phyloP scores from a whole-genome alignment of 2,888 invertebrate species.

The Phengaris arion region DNA sequence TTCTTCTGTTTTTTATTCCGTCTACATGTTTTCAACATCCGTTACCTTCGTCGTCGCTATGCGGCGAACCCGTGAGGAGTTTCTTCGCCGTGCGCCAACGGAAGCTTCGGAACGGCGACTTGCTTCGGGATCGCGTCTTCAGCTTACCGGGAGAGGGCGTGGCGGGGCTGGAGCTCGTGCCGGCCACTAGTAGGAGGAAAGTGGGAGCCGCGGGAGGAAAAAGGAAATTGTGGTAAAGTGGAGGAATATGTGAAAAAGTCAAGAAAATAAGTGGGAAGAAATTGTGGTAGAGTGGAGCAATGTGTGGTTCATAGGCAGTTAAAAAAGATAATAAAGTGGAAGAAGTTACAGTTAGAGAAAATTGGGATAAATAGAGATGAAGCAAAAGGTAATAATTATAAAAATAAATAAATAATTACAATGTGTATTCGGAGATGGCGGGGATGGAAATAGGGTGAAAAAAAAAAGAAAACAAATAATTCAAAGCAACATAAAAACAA shows the following conservation, averaged over 20 bases:
- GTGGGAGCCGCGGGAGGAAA: constrained; percentile 40
- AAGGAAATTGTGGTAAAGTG: neutral
- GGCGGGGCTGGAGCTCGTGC: constrained; percentile 66
- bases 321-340: neutral
- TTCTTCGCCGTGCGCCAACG: constrained; percentile 91
- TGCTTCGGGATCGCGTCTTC: constrained; percentile 93
- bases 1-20: constrained; percentile 33
- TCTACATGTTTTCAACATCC: constrained; percentile 57
- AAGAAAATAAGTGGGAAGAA: neutral
- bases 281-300: neutral
- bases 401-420: neutral
- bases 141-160: constrained; percentile 81
- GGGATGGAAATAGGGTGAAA: constrained; percentile 47
- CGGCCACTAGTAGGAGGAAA: constrained; percentile 57
- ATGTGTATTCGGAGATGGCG: constrained; percentile 34
- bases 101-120: constrained; percentile 96
- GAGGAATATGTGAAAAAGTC: neutral
- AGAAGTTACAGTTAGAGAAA: neutral
- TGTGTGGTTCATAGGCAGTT: neutral
- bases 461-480: constrained; percentile 61
- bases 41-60: constrained; percentile 90
- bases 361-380: neutral
- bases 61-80: constrained; percentile 83
- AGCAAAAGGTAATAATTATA: neutral
- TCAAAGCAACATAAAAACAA: constrained; percentile 74